phyloP scores from a whole-genome alignment of 2,113 vertebrate species.

The Progne subis region DNA sequence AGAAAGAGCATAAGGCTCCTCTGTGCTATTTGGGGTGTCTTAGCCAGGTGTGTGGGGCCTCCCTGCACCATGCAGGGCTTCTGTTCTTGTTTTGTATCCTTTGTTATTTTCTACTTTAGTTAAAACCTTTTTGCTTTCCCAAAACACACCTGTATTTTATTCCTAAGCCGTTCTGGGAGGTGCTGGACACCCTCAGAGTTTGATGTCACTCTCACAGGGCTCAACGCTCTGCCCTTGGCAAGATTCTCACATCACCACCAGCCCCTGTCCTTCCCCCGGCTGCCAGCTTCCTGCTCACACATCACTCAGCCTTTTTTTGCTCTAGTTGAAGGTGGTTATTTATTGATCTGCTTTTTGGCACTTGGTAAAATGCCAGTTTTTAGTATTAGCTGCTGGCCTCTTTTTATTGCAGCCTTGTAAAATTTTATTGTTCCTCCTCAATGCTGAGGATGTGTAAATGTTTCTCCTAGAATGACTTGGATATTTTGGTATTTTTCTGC shows the following conservation, averaged over 20 bases:
- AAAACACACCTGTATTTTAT: not conserved
- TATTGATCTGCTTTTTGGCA: constrained; percentile 51
- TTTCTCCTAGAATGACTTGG: constrained; percentile 30
- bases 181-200: not conserved
- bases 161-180: not conserved
- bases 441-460: not conserved
- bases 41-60: too few species aligned
- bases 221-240: too few species aligned
- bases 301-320: not conserved
- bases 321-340: not conserved
- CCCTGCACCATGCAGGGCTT: too few species aligned
- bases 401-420: constrained; percentile 55
- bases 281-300: not conserved
- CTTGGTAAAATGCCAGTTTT: constrained; percentile 3
- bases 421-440: constrained; percentile 12
- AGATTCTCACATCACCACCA: not conserved
- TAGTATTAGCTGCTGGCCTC: not conserved
- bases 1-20: too few species aligned
- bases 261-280: not conserved
- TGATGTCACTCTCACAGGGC: too few species aligned
- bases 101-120: not conserved
- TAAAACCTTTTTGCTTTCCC: not conserved
- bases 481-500: constrained; percentile 8
- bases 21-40: too few species aligned
- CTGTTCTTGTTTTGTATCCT: too few species aligned